Evolutionary conservation across 2,113 vertebrate species (phyloP), one percentile per base, ranked within the genome.

Genomic region (Chascanopsetta lugubris): DNA sequence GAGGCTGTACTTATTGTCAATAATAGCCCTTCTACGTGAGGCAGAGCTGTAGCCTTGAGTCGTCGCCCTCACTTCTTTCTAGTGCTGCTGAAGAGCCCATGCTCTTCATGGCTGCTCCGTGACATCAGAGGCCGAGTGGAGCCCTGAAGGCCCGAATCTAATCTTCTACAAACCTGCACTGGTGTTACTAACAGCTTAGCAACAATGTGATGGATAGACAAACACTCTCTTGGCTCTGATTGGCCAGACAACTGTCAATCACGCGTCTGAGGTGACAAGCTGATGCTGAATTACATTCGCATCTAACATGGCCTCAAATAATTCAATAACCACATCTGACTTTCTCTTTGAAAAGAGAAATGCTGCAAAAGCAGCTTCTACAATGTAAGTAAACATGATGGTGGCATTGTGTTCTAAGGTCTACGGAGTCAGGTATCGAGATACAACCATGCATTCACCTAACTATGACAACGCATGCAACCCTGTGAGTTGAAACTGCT

Each of bases 1-100:
- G 8, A 17, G 20, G 43, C 17, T 36, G 17, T n/a, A 38, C 12
- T 18, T 27, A 18, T 18, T 36, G 24, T 11, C 29, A 47, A 20
- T 50, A 40, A 3, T 7, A 61, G 27, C 49, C 61, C 73, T 69
- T 61, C 64, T 47, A 47, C 66, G 58, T 61, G 46, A 61, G 25
- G 18, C 54, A 46, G 21, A 64, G 34, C 40, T 20, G 46, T 34
- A 22, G 45, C 59, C 36, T 22, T 8, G 17, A 60, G 62, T 29
- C 5, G 9, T 24, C 42, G 51, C 43, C 30, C 45, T 36, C 64
- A 20, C 49, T 51, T 47, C 38, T 49, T 62, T 61, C 42, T 6
- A 51, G 58, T 45, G 34, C 43, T 45, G 25, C 57, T 66, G 40
- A 64, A 56, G 42, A 50, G 54, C 34, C 43, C 32, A 17, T 57